Evolutionary conservation across 2,113 vertebrate genomes (phyloP).

Genomic region (Passer domesticus): DNA sequence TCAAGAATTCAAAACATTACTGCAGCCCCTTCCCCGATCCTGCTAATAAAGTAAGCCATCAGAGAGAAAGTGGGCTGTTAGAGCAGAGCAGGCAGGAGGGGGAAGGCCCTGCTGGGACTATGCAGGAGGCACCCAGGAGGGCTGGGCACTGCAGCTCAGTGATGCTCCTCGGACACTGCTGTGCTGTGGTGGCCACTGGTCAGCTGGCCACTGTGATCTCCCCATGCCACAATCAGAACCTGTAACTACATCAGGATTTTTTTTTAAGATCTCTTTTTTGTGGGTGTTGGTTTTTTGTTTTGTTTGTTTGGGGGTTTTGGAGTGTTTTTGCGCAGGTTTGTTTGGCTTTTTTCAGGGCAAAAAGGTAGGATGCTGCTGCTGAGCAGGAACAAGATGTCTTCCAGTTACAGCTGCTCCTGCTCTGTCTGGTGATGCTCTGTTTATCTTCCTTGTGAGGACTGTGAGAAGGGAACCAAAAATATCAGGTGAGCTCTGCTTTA

Average conservation of each 20-base stretch:
- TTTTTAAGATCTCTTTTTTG: not conserved
- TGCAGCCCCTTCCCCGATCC: not conserved
- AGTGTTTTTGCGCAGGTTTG: not conserved
- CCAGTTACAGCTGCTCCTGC: not conserved
- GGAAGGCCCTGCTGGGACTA: not conserved
- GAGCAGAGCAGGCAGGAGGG: not conserved
- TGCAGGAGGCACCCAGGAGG: not conserved
- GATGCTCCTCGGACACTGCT: rapidly evolving
- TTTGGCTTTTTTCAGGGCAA: not conserved
- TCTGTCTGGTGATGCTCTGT: not conserved
- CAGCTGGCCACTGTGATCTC: not conserved
- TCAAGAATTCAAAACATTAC: not conserved
- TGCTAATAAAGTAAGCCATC: rapidly evolving
- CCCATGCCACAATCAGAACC: not conserved
- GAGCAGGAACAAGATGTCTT: not conserved
- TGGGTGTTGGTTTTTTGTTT: not conserved
- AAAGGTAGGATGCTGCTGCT: not conserved
- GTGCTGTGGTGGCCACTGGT: not conserved
- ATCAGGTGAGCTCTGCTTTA: not conserved
- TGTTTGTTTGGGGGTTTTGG: not conserved
- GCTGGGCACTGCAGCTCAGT: not conserved
- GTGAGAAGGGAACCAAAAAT: not conserved
- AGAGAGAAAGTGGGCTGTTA: not conserved
- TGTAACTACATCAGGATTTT: not conserved
- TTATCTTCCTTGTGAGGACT: not conserved